Evolutionary conservation across 2,888 invertebrate species (phyloP), one percentile per base, ranked within the genome.

Genomic region (Luperina nickerlii): DNA sequence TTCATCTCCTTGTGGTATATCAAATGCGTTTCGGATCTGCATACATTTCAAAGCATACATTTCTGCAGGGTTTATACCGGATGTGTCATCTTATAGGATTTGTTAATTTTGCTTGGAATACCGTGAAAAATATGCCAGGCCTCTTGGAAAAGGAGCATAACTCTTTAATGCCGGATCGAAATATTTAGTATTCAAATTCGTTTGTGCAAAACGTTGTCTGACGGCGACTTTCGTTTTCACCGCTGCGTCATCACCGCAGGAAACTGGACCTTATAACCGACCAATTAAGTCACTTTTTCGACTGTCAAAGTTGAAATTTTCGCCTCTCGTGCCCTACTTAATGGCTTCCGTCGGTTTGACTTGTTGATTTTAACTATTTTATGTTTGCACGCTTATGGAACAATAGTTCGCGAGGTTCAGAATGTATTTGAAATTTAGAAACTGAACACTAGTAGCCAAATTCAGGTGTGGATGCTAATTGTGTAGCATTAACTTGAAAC

Each of bases 211-310:
- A 95, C 93, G 93, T 89, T 91, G 92, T 91, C 92, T 89, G 90
- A 86, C 88, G 85, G 88, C 92, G 94, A 96, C 96, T 96, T 96
- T 96, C 96, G 92, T 96, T 96, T 96, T 96, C 96, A 95, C 94
- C 93, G 74, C 79, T 74, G 80, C 45, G 68, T 42, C 69, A 24
- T 48, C 32, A 74, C 67, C 78, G 74, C 69, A 75, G 80, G 45
- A 94, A 88, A 90, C n/a, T 89, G 74, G 82, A 89, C 95, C 91
- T 88, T 95, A 92, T 72, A 0, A 0, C 0, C 0, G 11, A 57
- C 2, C 11, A 0, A 13, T 85, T 92, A 93, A 90, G 91, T 88
- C 79, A 70, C 72, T 62, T 85, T 91, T 90, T 94, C 62, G 87
- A 9, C 68, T 91, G 92, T 72, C 67, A 72, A 76, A 81, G 81